Conservation (phyloP, 2,113 vertebrate species). For the Typhlomys cinereus region DNA sequence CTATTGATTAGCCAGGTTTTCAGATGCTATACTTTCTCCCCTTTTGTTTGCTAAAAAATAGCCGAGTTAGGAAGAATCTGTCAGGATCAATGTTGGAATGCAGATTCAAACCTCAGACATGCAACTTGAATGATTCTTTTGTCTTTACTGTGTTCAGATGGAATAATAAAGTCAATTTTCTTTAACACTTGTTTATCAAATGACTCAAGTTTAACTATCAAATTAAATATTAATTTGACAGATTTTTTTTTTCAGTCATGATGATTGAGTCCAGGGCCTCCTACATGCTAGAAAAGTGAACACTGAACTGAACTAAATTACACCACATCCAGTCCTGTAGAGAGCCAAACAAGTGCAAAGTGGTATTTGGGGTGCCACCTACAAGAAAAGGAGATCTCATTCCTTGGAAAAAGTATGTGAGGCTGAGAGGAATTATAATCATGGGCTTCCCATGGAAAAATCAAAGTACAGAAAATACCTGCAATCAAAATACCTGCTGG, state of each 20-base stretch:
- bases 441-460: too few species aligned
- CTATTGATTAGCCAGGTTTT: conserved; percentile 33
- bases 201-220: conserved; percentile 41
- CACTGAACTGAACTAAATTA: not conserved
- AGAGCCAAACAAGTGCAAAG: too few species aligned
- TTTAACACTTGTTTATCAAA: not conserved
- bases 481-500: too few species aligned
- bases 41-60: conserved; percentile 24
- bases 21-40: conserved; percentile 7
- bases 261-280: not conserved
- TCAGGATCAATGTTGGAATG: not conserved
- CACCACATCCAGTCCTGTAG: too few species aligned
- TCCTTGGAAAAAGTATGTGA: too few species aligned
- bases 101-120: not conserved
- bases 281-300: not conserved
- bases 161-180: not conserved
- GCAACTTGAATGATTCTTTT: conserved; percentile 21
- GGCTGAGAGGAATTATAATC: too few species aligned
- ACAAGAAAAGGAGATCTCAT: too few species aligned
- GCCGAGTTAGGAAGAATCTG: not conserved
- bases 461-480: too few species aligned
- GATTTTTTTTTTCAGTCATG: not conserved
- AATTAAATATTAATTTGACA: conserved; percentile 24
- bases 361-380: too few species aligned
- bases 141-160: not conserved